Conservation (phyloP, 2,113 vertebrate species). For the Machaerirhynchus nigripectus region DNA sequence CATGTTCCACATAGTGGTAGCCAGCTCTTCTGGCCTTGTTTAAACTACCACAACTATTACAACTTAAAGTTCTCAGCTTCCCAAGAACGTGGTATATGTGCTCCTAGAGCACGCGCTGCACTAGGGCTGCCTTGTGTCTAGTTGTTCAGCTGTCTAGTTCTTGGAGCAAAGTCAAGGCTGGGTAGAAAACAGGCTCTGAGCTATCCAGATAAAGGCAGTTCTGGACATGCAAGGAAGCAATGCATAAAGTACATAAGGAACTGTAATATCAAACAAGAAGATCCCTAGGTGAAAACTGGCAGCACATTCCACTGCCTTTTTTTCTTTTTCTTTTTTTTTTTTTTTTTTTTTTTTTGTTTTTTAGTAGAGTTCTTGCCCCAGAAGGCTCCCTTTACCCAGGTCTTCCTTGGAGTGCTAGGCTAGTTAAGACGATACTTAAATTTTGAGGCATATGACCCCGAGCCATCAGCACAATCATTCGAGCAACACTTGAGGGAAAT, state of each 20-base stretch:
- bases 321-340: too few species aligned
- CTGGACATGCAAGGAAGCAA: background rate
- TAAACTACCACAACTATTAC: background rate
- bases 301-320: background rate
- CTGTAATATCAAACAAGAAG: background rate
- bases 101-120: background rate
- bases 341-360: too few species aligned
- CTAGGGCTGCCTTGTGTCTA: background rate
- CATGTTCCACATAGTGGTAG: accelerated
- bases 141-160: background rate
- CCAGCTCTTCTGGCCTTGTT: background rate
- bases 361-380: background rate
- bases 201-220: background rate
- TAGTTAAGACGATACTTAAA: background rate
- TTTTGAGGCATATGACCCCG: background rate
- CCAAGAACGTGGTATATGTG: background rate
- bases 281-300: background rate
- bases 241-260: background rate
- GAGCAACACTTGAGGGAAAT: background rate
- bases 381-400: background rate
- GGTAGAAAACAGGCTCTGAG: background rate
- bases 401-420: background rate
- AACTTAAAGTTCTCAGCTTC: background rate
- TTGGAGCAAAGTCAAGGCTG: background rate
- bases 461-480: background rate